Evolutionary conservation across 92 coral and sea anemone species (phyloP).

Genomic region (Umimayanthus chanpuru): DNA sequence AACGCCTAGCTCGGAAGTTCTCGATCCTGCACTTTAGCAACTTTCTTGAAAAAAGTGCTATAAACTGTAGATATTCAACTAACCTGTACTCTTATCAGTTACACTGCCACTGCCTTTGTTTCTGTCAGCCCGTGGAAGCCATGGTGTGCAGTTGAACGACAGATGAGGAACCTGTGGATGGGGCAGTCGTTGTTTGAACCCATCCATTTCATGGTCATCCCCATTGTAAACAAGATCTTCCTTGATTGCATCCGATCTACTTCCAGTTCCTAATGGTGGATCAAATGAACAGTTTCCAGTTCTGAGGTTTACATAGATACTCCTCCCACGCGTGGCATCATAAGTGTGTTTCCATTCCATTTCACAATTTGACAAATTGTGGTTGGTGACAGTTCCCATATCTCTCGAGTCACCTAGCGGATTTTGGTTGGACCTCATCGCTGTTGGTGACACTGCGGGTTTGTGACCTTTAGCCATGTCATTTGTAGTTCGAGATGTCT

Average conservation of each 20-base stretch:
- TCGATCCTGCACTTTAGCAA: no score
- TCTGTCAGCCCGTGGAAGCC: slow-evolving; percentile 86
- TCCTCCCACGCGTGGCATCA: slow-evolving; percentile 58
- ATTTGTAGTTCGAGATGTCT: background rate
- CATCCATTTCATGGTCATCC: background rate
- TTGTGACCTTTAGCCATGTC: background rate
- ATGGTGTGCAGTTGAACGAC: slow-evolving; percentile 92
- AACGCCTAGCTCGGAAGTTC: no score
- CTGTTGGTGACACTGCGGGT: background rate
- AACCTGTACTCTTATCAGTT: background rate
- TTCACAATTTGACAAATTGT: background rate
- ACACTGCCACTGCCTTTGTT: background rate
- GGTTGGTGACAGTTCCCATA: background rate
- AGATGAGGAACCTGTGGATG: slow-evolving; percentile 80
- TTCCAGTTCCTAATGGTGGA: slow-evolving; percentile 47
- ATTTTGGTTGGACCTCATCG: background rate
- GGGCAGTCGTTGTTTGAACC: slow-evolving; percentile 43
- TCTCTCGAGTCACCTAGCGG: background rate
- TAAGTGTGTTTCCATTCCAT: slow-evolving; percentile 75
- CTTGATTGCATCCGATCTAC: slow-evolving; percentile 16
- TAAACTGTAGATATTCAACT: background rate
- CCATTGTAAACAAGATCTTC: background rate
- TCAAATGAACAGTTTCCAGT: slow-evolving; percentile 84
- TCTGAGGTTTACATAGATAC: slow-evolving; percentile 70
- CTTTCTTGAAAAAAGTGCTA: background rate